Evolutionary conservation across 2,113 vertebrate species (phyloP).

Genomic region (Paradoxurus hermaphroditus): DNA sequence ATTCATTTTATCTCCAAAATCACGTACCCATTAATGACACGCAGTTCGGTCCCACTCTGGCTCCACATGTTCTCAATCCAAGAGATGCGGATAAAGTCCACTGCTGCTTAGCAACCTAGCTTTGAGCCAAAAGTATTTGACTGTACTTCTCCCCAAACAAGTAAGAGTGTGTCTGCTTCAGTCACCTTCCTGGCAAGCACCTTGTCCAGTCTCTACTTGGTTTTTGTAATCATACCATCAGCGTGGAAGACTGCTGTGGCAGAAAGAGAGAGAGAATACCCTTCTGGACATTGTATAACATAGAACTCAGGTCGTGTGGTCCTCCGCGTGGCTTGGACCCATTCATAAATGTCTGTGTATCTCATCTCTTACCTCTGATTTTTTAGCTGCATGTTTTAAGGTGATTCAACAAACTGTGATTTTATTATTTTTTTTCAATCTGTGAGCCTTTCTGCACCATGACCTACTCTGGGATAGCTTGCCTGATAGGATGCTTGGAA

Average conservation of each 20-base stretch:
- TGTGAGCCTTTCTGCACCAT: not conserved
- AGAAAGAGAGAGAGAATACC: not conserved
- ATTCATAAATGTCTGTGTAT: not conserved
- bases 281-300: not conserved
- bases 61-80: not conserved
- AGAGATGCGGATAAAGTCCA: not conserved
- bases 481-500: not conserved
- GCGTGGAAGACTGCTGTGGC: not conserved
- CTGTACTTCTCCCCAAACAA: not conserved
- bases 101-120: not conserved
- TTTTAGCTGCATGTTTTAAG: not conserved
- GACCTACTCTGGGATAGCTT: not conserved
- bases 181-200: not conserved
- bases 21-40: not conserved
- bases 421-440: not conserved
- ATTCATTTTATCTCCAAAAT: not conserved
- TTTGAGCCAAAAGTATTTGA: not conserved
- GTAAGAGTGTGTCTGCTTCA: not conserved
- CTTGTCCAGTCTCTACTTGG: not conserved
- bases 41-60: not conserved
- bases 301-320: not conserved
- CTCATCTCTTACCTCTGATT: not conserved
- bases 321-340: not conserved
- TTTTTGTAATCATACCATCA: not conserved
- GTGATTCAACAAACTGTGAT: not conserved